Base-by-base conservation (phyloP, 2,797 vertebrate genomes). In the Iguana delicatissima region DNA sequence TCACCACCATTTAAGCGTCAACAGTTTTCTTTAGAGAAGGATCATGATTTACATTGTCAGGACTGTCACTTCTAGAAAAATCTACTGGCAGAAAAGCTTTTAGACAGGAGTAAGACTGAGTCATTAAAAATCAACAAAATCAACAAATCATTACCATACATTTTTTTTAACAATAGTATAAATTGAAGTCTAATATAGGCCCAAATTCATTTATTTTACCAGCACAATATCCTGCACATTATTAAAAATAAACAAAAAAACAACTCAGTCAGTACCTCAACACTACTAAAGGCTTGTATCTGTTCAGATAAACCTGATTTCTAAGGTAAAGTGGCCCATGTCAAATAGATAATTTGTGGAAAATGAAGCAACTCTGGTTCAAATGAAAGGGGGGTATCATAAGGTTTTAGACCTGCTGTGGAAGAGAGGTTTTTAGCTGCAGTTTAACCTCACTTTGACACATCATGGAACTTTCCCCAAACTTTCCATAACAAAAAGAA, bases 1-100 rank as follows among this genome's bases (percentile, higher is more conserved):
- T 81, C 50, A 81, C 72, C 57, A 67, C 8, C n/a, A 69, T 72
- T 88, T 80, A 57, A 81, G 50, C 42, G 24, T 88, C 38, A 88
- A 81, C 7, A 88, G 55, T 69, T 69, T 69, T 32, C 52, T 77
- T 22, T 81, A 16, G 52, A 57, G 14, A 20, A 57, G 7, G 1
- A 5, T 7, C n/a, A 57, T 69, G 80, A 55, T 26, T 88, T 81
- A 88, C n/a, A 67, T 72, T 38, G 16, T 38, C 46, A 35, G 52
- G 64, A n/a, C 42, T 50, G 76, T 69, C 69, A 42, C 69, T 88
- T 88, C 46, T 29, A 81, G 1, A 88, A 22, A 69, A 69, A 72
- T 14, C n/a, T 20, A 72, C 20, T 72, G 24, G 62, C 35, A 26
- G 29, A 72, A 57, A 88, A 88, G n/a, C 46, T 69, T 88, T 88